Conservation (phyloP, 2,888 invertebrate species). For the Pachymerium ferrugineum region DNA sequence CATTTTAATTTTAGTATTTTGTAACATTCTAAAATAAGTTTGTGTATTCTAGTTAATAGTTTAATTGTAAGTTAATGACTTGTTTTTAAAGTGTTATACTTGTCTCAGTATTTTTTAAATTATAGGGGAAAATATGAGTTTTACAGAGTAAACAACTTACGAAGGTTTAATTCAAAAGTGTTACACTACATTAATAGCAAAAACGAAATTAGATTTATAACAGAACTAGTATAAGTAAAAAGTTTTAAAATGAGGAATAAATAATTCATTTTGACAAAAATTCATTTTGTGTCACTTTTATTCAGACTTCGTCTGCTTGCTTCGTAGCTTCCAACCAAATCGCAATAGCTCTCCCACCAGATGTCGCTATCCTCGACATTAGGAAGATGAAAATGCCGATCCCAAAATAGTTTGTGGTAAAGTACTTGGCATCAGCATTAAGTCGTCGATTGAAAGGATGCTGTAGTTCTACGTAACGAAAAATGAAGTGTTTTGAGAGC, state of each 20-base stretch:
- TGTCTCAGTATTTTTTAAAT: not conserved
- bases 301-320: not conserved
- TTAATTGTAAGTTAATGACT: not conserved
- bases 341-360: not conserved
- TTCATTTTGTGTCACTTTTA: too few relatives aligned
- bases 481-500: not conserved
- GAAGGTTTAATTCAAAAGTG: too few relatives aligned
- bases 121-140: too few relatives aligned
- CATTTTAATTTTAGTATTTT: too few relatives aligned
- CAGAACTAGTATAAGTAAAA: too few relatives aligned
- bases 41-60: not conserved
- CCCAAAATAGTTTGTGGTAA: constrained; percentile 2
- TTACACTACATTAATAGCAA: too few relatives aligned
- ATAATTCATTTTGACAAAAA: too few relatives aligned
- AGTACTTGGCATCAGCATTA: not conserved
- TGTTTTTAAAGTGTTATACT: too few relatives aligned
- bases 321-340: too few relatives aligned
- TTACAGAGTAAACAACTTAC: too few relatives aligned
- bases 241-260: too few relatives aligned
- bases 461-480: not conserved
- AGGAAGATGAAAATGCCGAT: not conserved
- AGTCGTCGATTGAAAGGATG: not conserved
- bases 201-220: too few relatives aligned
- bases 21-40: not conserved
- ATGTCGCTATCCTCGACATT: not conserved